Base-by-base conservation (phyloP, 2,888 invertebrate species). In the Tineola bisselliella region DNA sequence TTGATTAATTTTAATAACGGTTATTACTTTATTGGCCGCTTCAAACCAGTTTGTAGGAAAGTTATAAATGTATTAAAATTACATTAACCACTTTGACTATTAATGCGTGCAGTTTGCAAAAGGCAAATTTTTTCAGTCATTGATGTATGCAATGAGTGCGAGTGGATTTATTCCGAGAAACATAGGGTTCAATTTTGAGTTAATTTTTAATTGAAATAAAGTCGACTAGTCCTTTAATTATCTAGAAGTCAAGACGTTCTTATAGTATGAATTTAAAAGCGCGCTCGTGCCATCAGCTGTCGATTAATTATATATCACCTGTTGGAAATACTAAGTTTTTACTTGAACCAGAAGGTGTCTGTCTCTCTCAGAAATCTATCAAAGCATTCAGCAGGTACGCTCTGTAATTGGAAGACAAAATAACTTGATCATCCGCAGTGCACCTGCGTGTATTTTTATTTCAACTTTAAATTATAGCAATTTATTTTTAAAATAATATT, bases 291-390 rank as follows among this genome's bases (percentile, higher is more conserved):
- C 69, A 65, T 75, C 82, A 83, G 76, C 79, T 82, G 82, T 71
- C 75, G 72, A 75, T 72, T 72, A 73, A 81, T 80, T 75, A 76
- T 64, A 66, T 65, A 68, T 70, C 84, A 84, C 83, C 84, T 84
- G 84, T 75, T 68, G 65, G 63, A 63, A 67, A 18, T 30, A 44
- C 54, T 30, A 11, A 13, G 31, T 59, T 62, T 63, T 62, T 61
- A 52, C 62, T 60, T 59, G 44, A 63, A 56, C 6, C 56, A 44
- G 30, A 56, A 56, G 56, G 56, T 56, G 56, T 56, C 56, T 56
- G 56, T 56, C 56, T 11, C 48, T 56, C 56, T 19, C 30, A 25
- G 30, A 56, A 30, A 56, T 56, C 56, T 56, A 56, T 56, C 18
- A 56, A 19, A 25, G 12, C 25, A 56, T 56, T 56, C 56, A 30